Evolutionary conservation across 2,888 invertebrate genomes (phyloP).

Genomic region (Sesia apiformis): DNA sequence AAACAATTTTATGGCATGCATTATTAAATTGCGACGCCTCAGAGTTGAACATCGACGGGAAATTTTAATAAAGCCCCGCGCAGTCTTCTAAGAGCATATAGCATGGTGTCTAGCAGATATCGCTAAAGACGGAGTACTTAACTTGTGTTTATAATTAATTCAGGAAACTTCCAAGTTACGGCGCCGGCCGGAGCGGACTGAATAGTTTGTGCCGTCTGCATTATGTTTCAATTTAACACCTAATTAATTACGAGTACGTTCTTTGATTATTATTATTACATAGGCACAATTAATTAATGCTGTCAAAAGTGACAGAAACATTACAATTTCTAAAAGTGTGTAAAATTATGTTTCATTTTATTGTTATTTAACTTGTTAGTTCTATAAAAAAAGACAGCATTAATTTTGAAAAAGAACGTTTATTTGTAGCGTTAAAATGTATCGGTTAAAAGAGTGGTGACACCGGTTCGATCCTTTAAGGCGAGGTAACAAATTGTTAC

Average conservation of each 20-base stretch:
- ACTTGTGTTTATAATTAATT: conserved; percentile 42
- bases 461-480: conserved; percentile 1
- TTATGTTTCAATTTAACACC: too few relatives aligned
- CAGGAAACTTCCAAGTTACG: conserved; percentile 24
- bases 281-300: too few relatives aligned
- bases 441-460: conserved; percentile 3
- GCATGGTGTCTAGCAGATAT: background rate
- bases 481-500: conserved; percentile 9
- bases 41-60: conserved; percentile 25
- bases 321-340: too few relatives aligned
- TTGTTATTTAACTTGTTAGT: background rate
- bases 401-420: background rate
- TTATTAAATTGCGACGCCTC: conserved; percentile 35
- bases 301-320: too few relatives aligned
- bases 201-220: too few relatives aligned
- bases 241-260: too few relatives aligned
- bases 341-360: too few relatives aligned
- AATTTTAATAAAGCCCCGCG: conserved; percentile 35
- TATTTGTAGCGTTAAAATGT: conserved; percentile 1
- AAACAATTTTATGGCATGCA: conserved; percentile 37
- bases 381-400: background rate
- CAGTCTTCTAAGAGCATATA: background rate
- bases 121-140: conserved; percentile 16
- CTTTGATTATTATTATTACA: too few relatives aligned
- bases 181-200: too few relatives aligned